Evolutionary conservation across 2,888 invertebrate genomes (phyloP).

Genomic region (Phortica okadai): DNA sequence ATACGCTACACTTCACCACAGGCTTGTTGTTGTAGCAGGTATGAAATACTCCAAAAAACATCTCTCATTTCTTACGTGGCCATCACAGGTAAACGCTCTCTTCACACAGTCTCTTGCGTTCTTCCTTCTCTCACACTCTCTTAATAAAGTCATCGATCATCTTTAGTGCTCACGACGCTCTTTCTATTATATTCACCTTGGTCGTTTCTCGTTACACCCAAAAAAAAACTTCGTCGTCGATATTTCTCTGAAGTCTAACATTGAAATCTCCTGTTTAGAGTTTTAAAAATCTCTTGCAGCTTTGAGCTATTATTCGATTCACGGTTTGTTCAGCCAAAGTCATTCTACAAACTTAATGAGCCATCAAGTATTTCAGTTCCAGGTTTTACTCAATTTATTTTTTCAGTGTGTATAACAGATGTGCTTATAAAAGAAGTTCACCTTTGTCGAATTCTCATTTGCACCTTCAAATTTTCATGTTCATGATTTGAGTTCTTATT

Average conservation of each 20-base stretch:
- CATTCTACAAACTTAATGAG: too few species aligned
- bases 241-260: not conserved
- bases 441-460: slow-evolving; percentile 61
- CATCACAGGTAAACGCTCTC: not conserved
- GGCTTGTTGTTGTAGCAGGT: slow-evolving; percentile 29
- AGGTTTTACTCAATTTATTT: too few species aligned
- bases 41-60: not conserved
- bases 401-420: slow-evolving; percentile 10
- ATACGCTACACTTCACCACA: slow-evolving; percentile 50
- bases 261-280: not conserved
- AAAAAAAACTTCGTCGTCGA: not conserved
- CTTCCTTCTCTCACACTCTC: slow-evolving; percentile 32
- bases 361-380: too few species aligned
- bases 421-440: slow-evolving; percentile 53
- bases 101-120: slow-evolving; percentile 17
- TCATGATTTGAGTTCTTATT: slow-evolving; percentile 23
- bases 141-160: slow-evolving; percentile 62
- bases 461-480: slow-evolving; percentile 46
- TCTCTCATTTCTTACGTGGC: not conserved
- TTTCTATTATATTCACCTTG: slow-evolving; percentile 22
- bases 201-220: not conserved
- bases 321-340: too few species aligned
- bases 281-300: too few species aligned
- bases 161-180: slow-evolving; percentile 28
- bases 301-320: too few species aligned